phyloP scores from a whole-genome alignment of 2,113 vertebrate species.

The Thryonomys swinderianus region DNA sequence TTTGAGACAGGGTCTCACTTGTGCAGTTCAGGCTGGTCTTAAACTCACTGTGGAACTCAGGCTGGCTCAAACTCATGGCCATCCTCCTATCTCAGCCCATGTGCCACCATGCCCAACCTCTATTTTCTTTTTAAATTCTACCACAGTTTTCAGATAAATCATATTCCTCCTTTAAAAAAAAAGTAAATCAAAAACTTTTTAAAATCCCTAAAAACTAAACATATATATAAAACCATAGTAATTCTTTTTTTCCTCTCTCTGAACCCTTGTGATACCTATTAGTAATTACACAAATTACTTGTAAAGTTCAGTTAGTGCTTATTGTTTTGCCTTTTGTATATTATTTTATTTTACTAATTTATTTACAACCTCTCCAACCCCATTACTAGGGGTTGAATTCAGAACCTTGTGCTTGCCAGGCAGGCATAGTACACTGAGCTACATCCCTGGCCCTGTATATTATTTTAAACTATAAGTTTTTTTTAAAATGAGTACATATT shows the following conservation, averaged over 20 bases:
- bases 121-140: conserved; percentile 1
- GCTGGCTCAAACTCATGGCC: background rate
- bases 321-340: background rate
- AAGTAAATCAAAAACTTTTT: background rate
- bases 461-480: background rate
- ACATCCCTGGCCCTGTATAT: background rate
- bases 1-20: background rate
- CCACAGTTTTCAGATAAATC: conserved; percentile 18
- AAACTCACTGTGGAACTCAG: too few species aligned
- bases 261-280: background rate
- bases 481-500: background rate
- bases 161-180: background rate
- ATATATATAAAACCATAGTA: background rate
- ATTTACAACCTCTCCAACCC: too few species aligned
- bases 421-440: too few species aligned
- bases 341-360: background rate
- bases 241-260: background rate
- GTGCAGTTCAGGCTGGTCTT: background rate
- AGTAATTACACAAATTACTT: background rate
- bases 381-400: too few species aligned
- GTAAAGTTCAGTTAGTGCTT: conserved; percentile 22
- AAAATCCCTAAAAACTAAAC: background rate
- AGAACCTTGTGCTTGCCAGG: too few species aligned
- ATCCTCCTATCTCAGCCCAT: background rate
- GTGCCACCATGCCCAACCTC: background rate